Percentiles rank a stretch among this genome's conserved stretches.
phyloP scores from a whole-genome alignment of 2,113 vertebrate species.

The Laterallus jamaicensis region DNA sequence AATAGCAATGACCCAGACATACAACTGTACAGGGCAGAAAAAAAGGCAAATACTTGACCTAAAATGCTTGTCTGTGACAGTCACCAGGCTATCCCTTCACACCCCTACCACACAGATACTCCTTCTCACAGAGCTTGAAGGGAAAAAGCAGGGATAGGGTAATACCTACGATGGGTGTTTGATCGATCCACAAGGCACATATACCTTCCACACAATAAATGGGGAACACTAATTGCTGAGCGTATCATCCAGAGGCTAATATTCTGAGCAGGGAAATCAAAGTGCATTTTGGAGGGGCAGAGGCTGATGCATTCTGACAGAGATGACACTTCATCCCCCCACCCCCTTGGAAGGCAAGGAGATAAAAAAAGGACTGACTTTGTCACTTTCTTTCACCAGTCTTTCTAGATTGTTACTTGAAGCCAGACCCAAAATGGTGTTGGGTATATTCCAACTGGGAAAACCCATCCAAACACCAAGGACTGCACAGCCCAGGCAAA shows the following conservation, averaged over 20 bases:
- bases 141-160: neutral
- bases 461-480: neutral
- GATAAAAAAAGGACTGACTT: neutral
- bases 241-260: neutral
- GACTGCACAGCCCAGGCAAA: neutral
- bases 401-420: neutral
- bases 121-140: neutral
- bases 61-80: neutral
- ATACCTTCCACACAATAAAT: neutral
- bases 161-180: neutral
- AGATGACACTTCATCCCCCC: too few species aligned
- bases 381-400: neutral
- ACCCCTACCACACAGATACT: accelerated
- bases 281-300: neutral
- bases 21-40: neutral
- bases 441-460: neutral
- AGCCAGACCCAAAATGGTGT: neutral
- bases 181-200: neutral
- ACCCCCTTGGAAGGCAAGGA: neutral
- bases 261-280: neutral
- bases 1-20: neutral
- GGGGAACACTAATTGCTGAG: neutral
- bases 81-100: neutral
- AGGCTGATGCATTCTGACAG: neutral
- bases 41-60: neutral